These are phyloP conservation scores for Brachyistius frenatus DNA, from an alignment of 2,113 vertebrate genomes.

Conservation along the genomic window DNA sequence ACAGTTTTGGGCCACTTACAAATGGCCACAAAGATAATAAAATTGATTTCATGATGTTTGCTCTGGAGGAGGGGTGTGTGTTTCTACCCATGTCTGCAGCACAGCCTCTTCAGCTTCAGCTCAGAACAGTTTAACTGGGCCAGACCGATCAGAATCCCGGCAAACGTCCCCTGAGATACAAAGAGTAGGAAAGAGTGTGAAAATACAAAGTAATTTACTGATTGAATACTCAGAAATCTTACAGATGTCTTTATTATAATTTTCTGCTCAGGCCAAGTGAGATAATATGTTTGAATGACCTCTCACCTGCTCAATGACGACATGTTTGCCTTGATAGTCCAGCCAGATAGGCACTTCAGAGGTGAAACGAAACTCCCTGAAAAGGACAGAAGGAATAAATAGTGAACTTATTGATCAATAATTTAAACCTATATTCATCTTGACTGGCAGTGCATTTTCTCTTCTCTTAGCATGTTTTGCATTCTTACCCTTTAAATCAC, in stretches of 20 bases:
- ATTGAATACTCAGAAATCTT: background rate
- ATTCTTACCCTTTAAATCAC: background rate
- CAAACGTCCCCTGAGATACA: constrained; percentile 89
- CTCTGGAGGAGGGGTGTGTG: background rate
- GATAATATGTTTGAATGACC: background rate
- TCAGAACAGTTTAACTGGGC: constrained; percentile 95
- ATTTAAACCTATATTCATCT: background rate
- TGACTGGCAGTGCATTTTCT: too few species aligned
- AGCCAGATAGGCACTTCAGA: constrained; percentile 95
- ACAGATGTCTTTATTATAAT: background rate
- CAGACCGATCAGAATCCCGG: constrained; percentile 93
- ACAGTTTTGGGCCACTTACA: background rate
- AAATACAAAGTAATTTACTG: background rate
- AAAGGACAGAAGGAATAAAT: background rate
- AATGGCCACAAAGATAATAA: background rate
- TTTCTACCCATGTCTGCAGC: constrained; percentile 90
- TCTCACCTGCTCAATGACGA: constrained; percentile 91
- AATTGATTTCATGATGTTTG: background rate
- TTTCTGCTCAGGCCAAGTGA: background rate
- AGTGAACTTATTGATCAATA: background rate
- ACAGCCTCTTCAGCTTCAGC: constrained; percentile 92
- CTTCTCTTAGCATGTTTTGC: background rate
- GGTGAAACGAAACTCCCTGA: constrained; percentile 93
- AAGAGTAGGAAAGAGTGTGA: background rate
- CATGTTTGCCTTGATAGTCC: constrained; percentile 93